Percentiles rank a stretch among this genome's conserved stretches.
Conservation (phyloP, 2,797 vertebrate species). For the Rhabdomys pumilio region DNA sequence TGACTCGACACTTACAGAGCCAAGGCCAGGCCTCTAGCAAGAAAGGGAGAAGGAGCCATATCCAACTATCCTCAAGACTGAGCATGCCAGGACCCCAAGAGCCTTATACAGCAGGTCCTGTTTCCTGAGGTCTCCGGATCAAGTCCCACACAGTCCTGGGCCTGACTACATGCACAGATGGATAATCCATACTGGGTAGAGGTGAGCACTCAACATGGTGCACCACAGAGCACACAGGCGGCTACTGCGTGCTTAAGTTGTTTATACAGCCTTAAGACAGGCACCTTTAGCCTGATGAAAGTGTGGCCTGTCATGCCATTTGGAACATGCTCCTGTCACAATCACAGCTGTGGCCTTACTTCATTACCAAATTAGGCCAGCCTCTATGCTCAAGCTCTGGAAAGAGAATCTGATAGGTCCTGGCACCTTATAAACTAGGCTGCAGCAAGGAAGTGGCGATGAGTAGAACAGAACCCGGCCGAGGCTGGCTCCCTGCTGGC, state of each 20-base stretch:
- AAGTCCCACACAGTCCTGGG: neutral
- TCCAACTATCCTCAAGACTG: neutral
- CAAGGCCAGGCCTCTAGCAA: neutral
- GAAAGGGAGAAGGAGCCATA: fast-evolving
- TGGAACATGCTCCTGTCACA: neutral
- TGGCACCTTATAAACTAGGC: too few species aligned
- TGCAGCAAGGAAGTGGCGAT: fast-evolving
- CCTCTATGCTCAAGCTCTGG: neutral
- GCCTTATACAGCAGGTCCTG: neutral
- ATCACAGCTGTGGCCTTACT: neutral
- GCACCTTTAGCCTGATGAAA: fast-evolving
- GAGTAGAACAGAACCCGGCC: too few species aligned
- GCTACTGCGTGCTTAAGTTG: fast-evolving
- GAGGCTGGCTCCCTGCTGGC: neutral
- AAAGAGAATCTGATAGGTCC: neutral
- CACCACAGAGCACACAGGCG: neutral
- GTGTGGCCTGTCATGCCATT: fast-evolving
- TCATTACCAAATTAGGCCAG: too few species aligned
- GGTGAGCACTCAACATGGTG: too few species aligned
- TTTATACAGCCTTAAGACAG: neutral
- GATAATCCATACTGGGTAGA: neutral
- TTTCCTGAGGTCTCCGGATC: fast-evolving
- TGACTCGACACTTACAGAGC: neutral
- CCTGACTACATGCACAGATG: neutral
- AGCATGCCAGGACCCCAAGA: neutral